Evolutionary conservation across 2,797 vertebrate genomes (phyloP).

Genomic region (Scolopax bukidnonensis): DNA sequence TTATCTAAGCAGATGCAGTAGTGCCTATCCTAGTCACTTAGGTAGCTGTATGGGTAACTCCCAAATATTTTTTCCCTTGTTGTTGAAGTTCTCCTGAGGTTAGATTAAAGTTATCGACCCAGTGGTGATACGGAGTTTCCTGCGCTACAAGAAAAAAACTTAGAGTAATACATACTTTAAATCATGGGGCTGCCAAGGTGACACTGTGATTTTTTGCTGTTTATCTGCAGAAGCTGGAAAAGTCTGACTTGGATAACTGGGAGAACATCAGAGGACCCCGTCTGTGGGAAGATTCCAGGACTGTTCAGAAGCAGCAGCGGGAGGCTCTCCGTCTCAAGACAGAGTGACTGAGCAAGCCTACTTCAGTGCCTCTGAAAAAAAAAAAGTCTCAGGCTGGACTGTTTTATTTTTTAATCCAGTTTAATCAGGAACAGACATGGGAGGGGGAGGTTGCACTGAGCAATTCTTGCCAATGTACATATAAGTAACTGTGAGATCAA

Average conservation of each 20-base stretch:
- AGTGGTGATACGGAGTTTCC: neutral
- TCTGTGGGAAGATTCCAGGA: slow-evolving; percentile 90
- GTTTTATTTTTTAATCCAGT: neutral
- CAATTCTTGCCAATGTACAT: neutral
- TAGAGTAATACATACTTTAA: neutral
- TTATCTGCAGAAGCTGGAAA: slow-evolving; percentile 85
- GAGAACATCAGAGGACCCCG: slow-evolving; percentile 95
- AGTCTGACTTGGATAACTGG: slow-evolving; percentile 85
- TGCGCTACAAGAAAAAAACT: neutral
- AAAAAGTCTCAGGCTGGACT: neutral
- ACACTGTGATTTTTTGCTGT: slow-evolving; percentile 47
- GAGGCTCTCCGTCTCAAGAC: slow-evolving; percentile 61
- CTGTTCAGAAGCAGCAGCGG: slow-evolving; percentile 72
- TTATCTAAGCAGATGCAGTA: neutral
- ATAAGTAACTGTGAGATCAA: neutral
- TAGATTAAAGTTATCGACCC: neutral
- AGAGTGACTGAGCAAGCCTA: slow-evolving; percentile 48
- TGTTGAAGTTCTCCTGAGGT: neutral
- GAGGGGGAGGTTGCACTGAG: neutral
- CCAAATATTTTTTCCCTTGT: neutral
- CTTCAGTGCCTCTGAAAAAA: neutral
- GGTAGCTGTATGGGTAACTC: neutral
- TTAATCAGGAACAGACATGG: neutral
- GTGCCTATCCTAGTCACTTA: neutral
- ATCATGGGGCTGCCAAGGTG: neutral